Base-by-base conservation (phyloP, 2,888 invertebrate species). In the Rhimphoctona megacephalus region DNA sequence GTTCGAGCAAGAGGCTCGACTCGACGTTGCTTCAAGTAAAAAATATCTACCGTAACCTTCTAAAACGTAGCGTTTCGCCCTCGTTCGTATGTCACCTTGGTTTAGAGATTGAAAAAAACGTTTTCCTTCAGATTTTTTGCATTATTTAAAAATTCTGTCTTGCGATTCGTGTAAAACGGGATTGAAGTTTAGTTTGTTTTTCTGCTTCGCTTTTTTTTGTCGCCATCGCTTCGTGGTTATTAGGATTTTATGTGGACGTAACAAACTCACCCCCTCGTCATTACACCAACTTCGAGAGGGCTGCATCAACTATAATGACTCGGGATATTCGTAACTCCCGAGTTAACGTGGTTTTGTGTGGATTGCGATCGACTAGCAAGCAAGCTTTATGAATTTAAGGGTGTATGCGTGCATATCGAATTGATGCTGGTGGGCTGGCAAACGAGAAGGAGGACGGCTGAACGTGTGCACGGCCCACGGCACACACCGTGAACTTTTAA, bases 401-500 rank as follows among this genome's bases (percentile, higher is more conserved):
- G 78, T 39, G 17, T 61, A 43, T 69, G 43, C 52, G 67, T 69
- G 30, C 43, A 79, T 54, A 39, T 43, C 49, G 66, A 54, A 25
- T 49, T 25, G 67, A 54, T 33, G 66, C 66, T 79, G 78, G 78
- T 69, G 78, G 69, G 67, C 25, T 57, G 39, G 46, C 61, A 70
- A 49, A 74, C 64, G 74, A 52, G 73, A 69, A 79, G 17, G 46
- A 76, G 80, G 33, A 43, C 49, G 80, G 80, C 80, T 80, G 72
- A 67, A 30, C 73, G 46, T 70, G 46, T 70, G 83, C 73, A 81
- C 67, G 83, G 83, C 81, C 72, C 66, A 74, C 81, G 72, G 78
- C 81, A 80, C 83, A 85, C 87, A 86, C 89, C 89, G 89, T 89
- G 90, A 93, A 93, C 92, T 94, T 94, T 93, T 92, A 93, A 94